Evolutionary conservation across 2,113 vertebrate species (phyloP), one percentile per base, ranked within the genome.

Genomic region (Thalassarche chlororhynchos): DNA sequence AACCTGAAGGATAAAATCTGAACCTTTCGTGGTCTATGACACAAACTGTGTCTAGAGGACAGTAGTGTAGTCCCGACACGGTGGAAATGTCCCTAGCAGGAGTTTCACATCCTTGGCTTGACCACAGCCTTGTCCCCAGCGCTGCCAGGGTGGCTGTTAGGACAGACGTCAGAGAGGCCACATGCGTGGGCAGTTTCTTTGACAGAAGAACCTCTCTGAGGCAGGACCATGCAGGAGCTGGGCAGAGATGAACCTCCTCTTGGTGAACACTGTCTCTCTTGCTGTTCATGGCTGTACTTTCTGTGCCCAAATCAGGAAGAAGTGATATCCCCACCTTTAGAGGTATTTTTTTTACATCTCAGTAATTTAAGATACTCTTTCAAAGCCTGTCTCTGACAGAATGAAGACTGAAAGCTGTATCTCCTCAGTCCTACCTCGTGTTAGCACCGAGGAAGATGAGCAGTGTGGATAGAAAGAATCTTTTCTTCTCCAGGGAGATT

Each of bases 41-140:
- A 71, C 34, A 80, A 89, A 24, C 36, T 2, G 0, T 49, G 31
- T 74, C 87, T 89, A 77, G 69, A 65, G 40, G 51, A 52, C 38
- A n/a, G 62, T 9, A 36, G 34, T 9, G 23, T 57, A 40, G 71
- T 42, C 66, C 28, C 0, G 0, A 52, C 47, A 44, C 0, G 0
- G 66, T 42, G 60, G 58, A 89, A 86, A 70, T 18, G 70, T 76
- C 55, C 79, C 64, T 88, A 62, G 15, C 40, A 57, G 49, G 46
- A 90, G 15, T 18, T 90, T 65, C 75, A 46, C 4, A 9, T 29
- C 77, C 51, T 85, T 71, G 52, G 57, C 44, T 71, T 76, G 80
- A 11, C 52, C 47, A 13, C 32, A 61, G 36, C 29, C 80, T 44
- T 70, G 46, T 60, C 58, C 29, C 60, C 6, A 1, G 66, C 6